Evolutionary conservation across 2,113 vertebrate species (phyloP), one percentile per base, ranked within the genome.

Genomic region (Camarhynchus parvulus): DNA sequence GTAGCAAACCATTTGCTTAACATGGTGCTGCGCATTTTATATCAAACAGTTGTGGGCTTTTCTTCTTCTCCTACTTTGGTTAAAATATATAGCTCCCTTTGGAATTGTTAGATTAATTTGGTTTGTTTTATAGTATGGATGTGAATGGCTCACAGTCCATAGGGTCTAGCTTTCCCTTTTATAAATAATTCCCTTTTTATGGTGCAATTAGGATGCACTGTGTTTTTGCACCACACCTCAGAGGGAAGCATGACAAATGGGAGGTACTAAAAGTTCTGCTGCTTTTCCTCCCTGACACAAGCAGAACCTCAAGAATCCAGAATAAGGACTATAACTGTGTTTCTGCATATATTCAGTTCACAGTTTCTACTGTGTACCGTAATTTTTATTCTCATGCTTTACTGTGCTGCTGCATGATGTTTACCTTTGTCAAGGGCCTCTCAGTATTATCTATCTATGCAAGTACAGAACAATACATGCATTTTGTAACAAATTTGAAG

Each of bases 101-200:
- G 58, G 91, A 95, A 95, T 79, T 84, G 44, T 91, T 89, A 75
- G 73, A 94, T 87, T 92, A 89, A 91, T 89, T 94, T 87, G 44
- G 58, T 94, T 92, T 91, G 12, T 16, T 95, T 95, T 96, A 91
- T 87, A 91, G 83, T 89, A 87, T 89, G 44, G 53, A 78, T 76
- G 62, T 64, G 73, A 92, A 79, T 61, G 41, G 53, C 75, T 91
- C 89, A 91, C n/a, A 94, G 87, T 87, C 81, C 81, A 21, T 23
- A 78, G 77, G 74, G 73, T 87, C 58, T 94, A 87, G 49, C 77
- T 76, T 91, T 89, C n/a, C 33, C 24, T 91, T 96, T 95, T 92
- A 81, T 75, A 92, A 97, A 91, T 92, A 91, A 92, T 91, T 84
- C 50, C 20, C 11, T 35, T 81, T 96, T 87, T 92, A 78, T 39